Percentiles rank a stretch among this genome's conserved stretches.
These are phyloP conservation scores for Darevskia nairensis DNA, from an alignment of 2,797 vertebrate genomes.

Conservation along the genomic window DNA sequence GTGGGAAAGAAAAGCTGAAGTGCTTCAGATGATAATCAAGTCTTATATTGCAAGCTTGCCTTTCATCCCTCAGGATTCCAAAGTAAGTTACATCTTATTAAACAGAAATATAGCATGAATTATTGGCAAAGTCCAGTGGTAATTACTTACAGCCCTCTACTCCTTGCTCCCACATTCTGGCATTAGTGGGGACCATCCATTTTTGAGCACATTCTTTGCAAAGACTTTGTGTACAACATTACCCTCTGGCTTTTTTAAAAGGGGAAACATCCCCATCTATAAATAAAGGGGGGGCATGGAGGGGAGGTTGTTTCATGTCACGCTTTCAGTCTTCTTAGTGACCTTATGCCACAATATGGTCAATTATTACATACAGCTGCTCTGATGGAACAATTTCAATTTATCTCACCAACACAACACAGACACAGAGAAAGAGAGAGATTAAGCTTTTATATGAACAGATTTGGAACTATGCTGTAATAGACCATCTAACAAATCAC, in stretches of 20 bases:
- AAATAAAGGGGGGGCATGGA: not conserved
- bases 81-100: conserved; percentile 24
- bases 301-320: not conserved
- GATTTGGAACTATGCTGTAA: too few species aligned
- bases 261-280: not conserved
- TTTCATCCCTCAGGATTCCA: conserved; percentile 9
- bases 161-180: conserved; percentile 12
- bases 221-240: not conserved
- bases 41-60: not conserved
- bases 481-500: too few species aligned
- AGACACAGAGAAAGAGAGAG: not conserved
- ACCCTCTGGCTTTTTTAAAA: conserved; percentile 12
- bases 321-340: not conserved
- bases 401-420: not conserved
- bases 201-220: conserved; percentile 30
- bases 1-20: not conserved
- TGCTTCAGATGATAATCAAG: conserved; percentile 37
- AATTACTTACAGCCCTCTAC: not conserved
- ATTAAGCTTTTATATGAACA: too few species aligned
- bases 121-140: conserved; percentile 21
- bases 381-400: not conserved
- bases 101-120: not conserved
- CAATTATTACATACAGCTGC: not conserved
- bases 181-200: not conserved
- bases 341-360: not conserved